A percentile compares a stretch with the other conserved stretches of the same genome.
Evolutionary conservation across 2,888 invertebrate genomes (phyloP).

Genomic region (Amaurobius ferox): DNA sequence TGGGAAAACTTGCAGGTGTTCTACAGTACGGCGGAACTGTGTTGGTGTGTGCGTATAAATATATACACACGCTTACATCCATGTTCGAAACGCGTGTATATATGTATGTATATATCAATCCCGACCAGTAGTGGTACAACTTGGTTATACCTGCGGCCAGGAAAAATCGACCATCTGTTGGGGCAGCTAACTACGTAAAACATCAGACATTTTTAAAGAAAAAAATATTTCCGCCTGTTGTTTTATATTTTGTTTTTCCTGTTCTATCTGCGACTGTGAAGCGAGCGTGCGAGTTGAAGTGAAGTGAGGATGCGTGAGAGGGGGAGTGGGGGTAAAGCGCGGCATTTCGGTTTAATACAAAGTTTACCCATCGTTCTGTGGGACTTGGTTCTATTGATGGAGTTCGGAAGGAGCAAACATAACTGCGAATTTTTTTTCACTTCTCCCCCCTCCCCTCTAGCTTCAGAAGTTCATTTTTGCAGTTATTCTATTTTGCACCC

Average conservation of each 20-base stretch:
- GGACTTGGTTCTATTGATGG: conserved; percentile 56
- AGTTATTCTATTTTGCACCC: conserved; percentile 52
- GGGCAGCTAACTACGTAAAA: conserved; percentile 50
- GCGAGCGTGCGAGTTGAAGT: background rate
- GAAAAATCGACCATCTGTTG: conserved; percentile 51
- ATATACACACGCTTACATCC: conserved; percentile 12
- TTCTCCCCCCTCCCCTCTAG: conserved; percentile 10
- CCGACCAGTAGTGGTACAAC: conserved; percentile 29
- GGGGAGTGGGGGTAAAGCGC: background rate
- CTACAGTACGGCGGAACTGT: conserved; percentile 1
- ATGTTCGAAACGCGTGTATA: conserved; percentile 19
- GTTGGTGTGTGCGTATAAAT: conserved; percentile 24
- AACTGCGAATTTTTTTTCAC: conserved; percentile 23
- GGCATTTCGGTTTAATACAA: conserved; percentile 56
- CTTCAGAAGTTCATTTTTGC: conserved; percentile 57
- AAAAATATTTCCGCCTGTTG: conserved; percentile 28
- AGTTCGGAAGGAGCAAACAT: conserved; percentile 30
- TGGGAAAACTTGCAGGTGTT: conserved; percentile 48
- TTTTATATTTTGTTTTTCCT: conserved; percentile 56
- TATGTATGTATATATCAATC: conserved; percentile 42
- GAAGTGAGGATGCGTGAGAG: background rate
- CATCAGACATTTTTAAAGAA: conserved; percentile 15
- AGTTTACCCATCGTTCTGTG: conserved; percentile 59
- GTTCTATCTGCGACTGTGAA: conserved; percentile 24
- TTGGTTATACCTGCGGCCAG: conserved; percentile 3